phyloP scores from a whole-genome alignment of 2,888 invertebrate species.

The Melanotus villosus region DNA sequence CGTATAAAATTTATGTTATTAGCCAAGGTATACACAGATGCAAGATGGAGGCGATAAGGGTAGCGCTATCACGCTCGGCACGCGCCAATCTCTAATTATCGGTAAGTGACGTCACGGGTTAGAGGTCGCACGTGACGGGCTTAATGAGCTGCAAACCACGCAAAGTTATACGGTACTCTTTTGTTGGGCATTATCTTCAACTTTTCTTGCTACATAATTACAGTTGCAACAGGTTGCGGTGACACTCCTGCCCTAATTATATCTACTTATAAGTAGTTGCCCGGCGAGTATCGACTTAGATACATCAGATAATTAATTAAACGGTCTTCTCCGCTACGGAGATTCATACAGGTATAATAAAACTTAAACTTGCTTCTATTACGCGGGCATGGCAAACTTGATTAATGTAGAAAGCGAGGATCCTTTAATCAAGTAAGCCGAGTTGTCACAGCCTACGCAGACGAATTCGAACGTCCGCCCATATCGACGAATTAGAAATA shows the following conservation, averaged over 20 bases:
- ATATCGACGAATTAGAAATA: background rate
- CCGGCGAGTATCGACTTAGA: background rate
- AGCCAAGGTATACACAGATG: constrained; percentile 18
- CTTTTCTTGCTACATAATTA: constrained; percentile 27
- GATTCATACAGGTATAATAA: background rate
- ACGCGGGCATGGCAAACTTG: too few species aligned
- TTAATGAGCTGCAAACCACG: constrained; percentile 53
- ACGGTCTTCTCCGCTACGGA: background rate
- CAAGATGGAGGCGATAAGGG: constrained; percentile 38
- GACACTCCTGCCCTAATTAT: constrained; percentile 43
- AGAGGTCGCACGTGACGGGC: constrained; percentile 55
- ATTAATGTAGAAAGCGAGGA: constrained; percentile 11
- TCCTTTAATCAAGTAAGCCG: constrained; percentile 8
- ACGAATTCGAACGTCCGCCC: constrained; percentile 5
- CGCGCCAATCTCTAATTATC: constrained; percentile 46
- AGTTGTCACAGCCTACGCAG: constrained; percentile 12
- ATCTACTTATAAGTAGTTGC: background rate
- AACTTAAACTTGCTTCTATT: background rate
- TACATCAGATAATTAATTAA: background rate
- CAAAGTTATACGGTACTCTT: constrained; percentile 21
- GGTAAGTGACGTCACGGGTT: constrained; percentile 49
- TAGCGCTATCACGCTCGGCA: constrained; percentile 45
- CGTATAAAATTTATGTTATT: background rate
- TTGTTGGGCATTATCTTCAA: background rate
- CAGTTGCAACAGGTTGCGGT: constrained; percentile 39